Conservation (phyloP, 2,113 vertebrate species). For the Gymnobelideus leadbeateri region DNA sequence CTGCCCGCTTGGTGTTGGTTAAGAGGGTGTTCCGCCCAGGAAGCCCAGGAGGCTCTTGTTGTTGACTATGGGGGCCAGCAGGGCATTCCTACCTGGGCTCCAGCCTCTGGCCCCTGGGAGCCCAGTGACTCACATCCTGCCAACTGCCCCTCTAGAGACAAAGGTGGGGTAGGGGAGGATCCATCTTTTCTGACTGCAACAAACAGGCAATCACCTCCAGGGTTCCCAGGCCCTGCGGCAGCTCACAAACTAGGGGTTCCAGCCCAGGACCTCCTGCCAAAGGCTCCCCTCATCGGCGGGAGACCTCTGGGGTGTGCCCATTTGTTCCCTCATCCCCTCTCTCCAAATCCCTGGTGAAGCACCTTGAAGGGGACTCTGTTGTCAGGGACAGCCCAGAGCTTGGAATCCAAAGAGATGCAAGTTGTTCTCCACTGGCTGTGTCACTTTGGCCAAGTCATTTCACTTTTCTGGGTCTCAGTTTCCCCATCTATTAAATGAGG, state of each 20-base stretch:
- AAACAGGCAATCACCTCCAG: background rate
- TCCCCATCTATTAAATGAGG: background rate
- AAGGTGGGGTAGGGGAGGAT: background rate
- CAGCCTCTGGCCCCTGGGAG: background rate
- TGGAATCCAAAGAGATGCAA: background rate
- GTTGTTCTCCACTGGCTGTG: background rate
- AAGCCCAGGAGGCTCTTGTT: background rate
- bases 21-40: background rate
- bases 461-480: background rate
- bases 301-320: background rate
- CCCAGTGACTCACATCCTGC: background rate
- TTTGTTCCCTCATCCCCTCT: background rate
- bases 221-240: background rate
- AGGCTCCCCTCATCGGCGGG: background rate
- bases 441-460: background rate
- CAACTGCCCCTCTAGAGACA: background rate
- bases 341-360: background rate
- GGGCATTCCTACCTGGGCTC: background rate
- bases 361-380: background rate
- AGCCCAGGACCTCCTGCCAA: background rate
- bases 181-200: no score
- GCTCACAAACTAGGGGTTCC: background rate
- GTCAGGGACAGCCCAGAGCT: background rate
- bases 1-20: background rate
- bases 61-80: background rate